phyloP scores from a whole-genome alignment of 1,140 invertebrate species.

The Scaptomyza graminum region DNA sequence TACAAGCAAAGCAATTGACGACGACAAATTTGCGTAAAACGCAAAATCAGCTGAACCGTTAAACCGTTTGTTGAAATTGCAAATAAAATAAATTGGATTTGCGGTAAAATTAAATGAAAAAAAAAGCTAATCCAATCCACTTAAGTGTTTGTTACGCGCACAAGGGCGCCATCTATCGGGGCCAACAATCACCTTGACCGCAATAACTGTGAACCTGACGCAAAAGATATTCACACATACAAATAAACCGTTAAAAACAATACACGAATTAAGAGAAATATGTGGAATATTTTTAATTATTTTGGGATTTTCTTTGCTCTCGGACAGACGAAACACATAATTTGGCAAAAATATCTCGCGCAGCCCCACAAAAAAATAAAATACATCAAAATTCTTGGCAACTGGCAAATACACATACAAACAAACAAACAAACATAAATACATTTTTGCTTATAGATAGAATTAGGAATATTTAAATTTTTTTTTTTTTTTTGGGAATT shows the following conservation, averaged over 20 bases:
- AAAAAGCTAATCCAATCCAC: slow-evolving; percentile 71
- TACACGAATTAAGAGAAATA: slow-evolving; percentile 10
- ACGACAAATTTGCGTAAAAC: slow-evolving; percentile 65
- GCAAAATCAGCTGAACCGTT: slow-evolving; percentile 61
- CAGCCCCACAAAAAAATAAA: slow-evolving; percentile 53
- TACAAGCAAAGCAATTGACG: slow-evolving; percentile 73
- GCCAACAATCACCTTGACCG: slow-evolving; percentile 47
- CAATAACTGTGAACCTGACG: slow-evolving; percentile 56
- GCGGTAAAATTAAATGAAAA: neutral
- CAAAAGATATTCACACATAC: neutral
- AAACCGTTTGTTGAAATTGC: slow-evolving; percentile 47
- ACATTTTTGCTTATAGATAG: slow-evolving; percentile 32
- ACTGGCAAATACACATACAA: slow-evolving; percentile 23
- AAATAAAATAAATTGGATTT: slow-evolving; percentile 78
- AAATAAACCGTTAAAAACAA: slow-evolving; percentile 10
- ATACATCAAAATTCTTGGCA: slow-evolving; percentile 77
- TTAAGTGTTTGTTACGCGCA: slow-evolving; percentile 44
- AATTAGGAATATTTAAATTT: neutral
- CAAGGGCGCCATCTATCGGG: neutral
- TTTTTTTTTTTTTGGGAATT: slow-evolving; percentile 17
- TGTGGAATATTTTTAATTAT: slow-evolving; percentile 28
- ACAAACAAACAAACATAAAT: neutral
- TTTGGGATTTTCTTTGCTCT: slow-evolving; percentile 34
- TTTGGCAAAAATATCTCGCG: slow-evolving; percentile 35
- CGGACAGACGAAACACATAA: slow-evolving; percentile 18